A percentile compares a stretch with the other conserved stretches of the same genome.
Conservation (phyloP, 2,888 invertebrate genomes). For the Scrobipalpa costella region DNA sequence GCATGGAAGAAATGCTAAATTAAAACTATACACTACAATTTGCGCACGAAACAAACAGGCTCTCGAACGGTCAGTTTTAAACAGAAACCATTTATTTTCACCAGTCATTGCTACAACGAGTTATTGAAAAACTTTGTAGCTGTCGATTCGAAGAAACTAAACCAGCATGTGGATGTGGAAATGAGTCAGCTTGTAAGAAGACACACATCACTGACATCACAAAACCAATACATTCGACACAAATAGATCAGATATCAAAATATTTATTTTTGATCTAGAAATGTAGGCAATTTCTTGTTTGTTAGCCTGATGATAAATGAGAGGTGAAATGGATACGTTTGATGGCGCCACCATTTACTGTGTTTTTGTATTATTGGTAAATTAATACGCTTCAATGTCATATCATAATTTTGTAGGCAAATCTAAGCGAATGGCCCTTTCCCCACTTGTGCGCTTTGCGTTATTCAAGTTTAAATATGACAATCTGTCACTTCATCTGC, state of each 20-base stretch:
- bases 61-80: neutral
- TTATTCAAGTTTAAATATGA: no score
- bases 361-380: neutral
- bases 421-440: no score
- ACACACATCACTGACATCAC: constrained; percentile 32
- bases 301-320: neutral
- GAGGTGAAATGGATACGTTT: neutral
- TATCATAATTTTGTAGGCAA: no score
- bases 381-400: no score
- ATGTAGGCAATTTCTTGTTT: neutral
- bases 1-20: no score
- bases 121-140: constrained; percentile 6
- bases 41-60: neutral
- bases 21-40: neutral
- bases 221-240: constrained; percentile 36
- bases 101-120: neutral
- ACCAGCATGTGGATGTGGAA: constrained; percentile 32
- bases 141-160: neutral
- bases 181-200: constrained; percentile 47
- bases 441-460: no score
- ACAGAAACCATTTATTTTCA: neutral
- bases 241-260: constrained; percentile 40
- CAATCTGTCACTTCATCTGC: no score
- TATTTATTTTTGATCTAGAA: neutral
- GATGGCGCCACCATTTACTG: neutral